Evolutionary conservation across 53 echinoderm and acorn worm genomes (phyloP).

Genomic region (Echinarachnius parma): DNA sequence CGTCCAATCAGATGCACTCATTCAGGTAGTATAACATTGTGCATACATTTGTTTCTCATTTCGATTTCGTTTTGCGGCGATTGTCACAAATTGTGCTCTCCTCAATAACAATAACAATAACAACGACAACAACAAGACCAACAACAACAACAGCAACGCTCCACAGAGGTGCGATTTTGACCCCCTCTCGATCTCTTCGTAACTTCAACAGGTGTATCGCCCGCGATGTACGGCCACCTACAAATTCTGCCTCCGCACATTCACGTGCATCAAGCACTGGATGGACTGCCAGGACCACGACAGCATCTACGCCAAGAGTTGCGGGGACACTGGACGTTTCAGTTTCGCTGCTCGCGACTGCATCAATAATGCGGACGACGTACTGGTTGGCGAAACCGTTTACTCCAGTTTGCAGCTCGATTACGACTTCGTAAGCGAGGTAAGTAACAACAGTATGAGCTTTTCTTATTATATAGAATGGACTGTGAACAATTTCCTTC

Average conservation of each 20-base stretch:
- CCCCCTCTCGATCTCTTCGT: not conserved
- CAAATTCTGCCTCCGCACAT: conserved; percentile 66
- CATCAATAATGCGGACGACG: conserved; percentile 54
- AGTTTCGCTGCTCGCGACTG: conserved; percentile 74
- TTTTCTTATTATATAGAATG: too few species aligned
- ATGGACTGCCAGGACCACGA: conserved; percentile 59
- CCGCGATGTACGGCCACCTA: conserved; percentile 52
- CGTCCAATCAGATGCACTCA: too few species aligned
- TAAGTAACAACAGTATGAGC: too few species aligned
- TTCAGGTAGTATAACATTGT: too few species aligned
- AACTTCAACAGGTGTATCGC: conserved; percentile 65
- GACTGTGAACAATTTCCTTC: too few species aligned
- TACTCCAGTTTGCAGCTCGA: conserved; percentile 61
- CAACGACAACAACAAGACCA: too few species aligned
- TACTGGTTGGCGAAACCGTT: conserved; percentile 45
- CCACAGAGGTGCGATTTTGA: too few species aligned
- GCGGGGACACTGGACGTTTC: conserved; percentile 60
- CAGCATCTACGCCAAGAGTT: conserved; percentile 63
- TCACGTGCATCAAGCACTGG: conserved; percentile 58
- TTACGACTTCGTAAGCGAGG: conserved; percentile 64
- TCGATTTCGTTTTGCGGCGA: too few species aligned
- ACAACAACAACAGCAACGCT: too few species aligned
- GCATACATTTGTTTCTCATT: too few species aligned
- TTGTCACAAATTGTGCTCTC: too few species aligned
- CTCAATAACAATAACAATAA: too few species aligned